These are phyloP conservation scores for Serranus cabrilla DNA, from an alignment of 2,797 vertebrate genomes.

Conservation along the genomic window DNA sequence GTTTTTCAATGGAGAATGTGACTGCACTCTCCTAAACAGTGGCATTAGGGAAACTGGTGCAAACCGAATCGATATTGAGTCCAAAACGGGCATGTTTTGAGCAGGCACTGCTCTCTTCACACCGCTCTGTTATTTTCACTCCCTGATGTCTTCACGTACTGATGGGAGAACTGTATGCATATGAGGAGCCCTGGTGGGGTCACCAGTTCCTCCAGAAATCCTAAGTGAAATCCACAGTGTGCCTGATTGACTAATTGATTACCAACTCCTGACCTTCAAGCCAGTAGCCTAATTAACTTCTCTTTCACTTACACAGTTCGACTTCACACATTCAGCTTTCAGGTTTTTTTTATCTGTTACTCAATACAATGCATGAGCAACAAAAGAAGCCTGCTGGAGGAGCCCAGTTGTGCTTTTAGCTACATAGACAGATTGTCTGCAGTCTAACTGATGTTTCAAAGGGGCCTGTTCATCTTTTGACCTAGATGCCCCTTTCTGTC, in stretches of 20 bases:
- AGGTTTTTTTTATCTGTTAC: neutral
- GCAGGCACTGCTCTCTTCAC: too few species aligned
- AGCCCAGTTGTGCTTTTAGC: neutral
- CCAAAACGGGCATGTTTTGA: too few species aligned
- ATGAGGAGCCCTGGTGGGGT: neutral
- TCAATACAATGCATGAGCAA: neutral
- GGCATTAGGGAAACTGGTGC: neutral
- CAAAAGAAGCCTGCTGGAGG: neutral
- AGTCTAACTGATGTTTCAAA: conserved; percentile 14
- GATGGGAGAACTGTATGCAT: neutral
- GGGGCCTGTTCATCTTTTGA: conserved; percentile 15
- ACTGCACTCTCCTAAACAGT: neutral
- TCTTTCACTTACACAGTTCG: neutral
- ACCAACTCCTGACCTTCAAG: neutral
- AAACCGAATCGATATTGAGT: neutral
- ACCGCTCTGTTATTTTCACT: neutral
- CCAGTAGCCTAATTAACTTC: neutral
- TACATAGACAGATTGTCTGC: conserved; percentile 4
- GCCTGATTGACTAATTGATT: conserved; percentile 1
- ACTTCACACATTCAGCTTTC: neutral
- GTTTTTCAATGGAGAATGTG: neutral
- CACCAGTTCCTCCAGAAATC: neutral
- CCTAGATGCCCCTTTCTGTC: conserved; percentile 6
- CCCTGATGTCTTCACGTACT: neutral
- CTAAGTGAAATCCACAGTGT: neutral